phyloP scores from a whole-genome alignment of 2,797 vertebrate genomes.

The Hippocampus kuda region DNA sequence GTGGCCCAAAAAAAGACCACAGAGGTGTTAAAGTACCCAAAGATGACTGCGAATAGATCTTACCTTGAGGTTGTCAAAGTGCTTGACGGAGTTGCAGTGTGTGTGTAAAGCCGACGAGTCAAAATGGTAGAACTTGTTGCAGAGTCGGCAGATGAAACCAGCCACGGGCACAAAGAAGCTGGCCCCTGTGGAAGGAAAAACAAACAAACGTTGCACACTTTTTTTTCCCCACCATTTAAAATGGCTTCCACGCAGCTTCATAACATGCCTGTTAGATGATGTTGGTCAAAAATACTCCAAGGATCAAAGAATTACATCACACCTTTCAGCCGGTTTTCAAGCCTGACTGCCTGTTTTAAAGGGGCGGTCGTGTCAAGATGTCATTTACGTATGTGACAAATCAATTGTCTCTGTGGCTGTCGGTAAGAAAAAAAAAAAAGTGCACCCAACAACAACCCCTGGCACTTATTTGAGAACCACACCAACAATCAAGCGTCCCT shows the following conservation, averaged over 20 bases:
- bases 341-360: too few relatives aligned
- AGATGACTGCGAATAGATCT: conserved; percentile 22
- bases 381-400: background rate
- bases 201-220: background rate
- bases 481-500: too few relatives aligned
- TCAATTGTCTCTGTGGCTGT: background rate
- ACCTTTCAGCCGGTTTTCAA: too few relatives aligned
- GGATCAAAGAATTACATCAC: too few relatives aligned
- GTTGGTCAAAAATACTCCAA: too few relatives aligned
- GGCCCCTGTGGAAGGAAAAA: conserved; percentile 63
- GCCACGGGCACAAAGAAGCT: conserved; percentile 88
- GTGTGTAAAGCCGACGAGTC: conserved; percentile 75
- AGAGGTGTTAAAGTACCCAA: background rate
- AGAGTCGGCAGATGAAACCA: conserved; percentile 89
- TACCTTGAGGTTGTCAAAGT: conserved; percentile 95
- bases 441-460: too few relatives aligned
- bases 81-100: conserved; percentile 88
- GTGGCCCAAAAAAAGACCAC: too few relatives aligned
- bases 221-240: too few relatives aligned
- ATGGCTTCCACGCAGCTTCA: too few relatives aligned
- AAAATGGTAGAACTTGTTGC: conserved; percentile 89
- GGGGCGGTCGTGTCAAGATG: background rate
- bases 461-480: too few relatives aligned
- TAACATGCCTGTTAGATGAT: too few relatives aligned
- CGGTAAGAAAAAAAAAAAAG: too few relatives aligned